These are phyloP conservation scores for Chrysotoxum bicinctum DNA, from an alignment of 2,888 invertebrate genomes.

Conservation along the genomic window DNA sequence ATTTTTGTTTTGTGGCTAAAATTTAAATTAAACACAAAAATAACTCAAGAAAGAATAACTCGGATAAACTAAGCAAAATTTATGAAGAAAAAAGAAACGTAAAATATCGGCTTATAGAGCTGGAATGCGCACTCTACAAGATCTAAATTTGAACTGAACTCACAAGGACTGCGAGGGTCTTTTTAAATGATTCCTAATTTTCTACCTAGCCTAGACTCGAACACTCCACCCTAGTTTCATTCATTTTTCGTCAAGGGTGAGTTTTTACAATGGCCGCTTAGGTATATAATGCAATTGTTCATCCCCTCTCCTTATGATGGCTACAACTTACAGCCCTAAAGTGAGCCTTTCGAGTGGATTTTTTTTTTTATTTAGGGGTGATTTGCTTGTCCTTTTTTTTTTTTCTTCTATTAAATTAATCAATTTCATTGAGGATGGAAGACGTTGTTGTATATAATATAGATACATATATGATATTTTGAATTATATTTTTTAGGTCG, in stretches of 20 bases:
- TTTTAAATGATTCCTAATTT: conserved; percentile 77
- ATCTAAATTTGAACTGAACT: conserved; percentile 79
- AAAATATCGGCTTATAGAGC: conserved; percentile 60
- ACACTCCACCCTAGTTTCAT: conserved; percentile 64
- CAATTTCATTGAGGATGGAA: conserved; percentile 50
- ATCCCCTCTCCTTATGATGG: conserved; percentile 56
- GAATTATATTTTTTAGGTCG: conserved; percentile 3
- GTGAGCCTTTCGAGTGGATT: conserved; percentile 67
- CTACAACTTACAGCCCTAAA: conserved; percentile 61
- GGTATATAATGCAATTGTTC: conserved; percentile 70
- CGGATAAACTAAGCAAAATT: conserved; percentile 53
- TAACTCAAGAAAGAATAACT: conserved; percentile 30
- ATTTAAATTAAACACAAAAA: conserved; percentile 13
- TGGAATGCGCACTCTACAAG: conserved; percentile 76
- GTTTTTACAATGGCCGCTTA: conserved; percentile 69
- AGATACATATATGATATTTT: conserved; percentile 23
- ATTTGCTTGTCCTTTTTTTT: conserved; percentile 61
- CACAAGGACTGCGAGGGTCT: conserved; percentile 73
- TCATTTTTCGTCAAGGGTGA: conserved; percentile 53
- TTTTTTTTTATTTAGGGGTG: conserved; percentile 64
- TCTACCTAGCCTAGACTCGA: conserved; percentile 63
- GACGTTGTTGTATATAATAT: conserved; percentile 23
- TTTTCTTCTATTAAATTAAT: conserved; percentile 40
- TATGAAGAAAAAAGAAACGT: conserved; percentile 52
- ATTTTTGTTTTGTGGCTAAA: conserved; percentile 25